Evolutionary conservation across 2,888 invertebrate species (phyloP).

Genomic region (Xanthorhoe spadicearia): DNA sequence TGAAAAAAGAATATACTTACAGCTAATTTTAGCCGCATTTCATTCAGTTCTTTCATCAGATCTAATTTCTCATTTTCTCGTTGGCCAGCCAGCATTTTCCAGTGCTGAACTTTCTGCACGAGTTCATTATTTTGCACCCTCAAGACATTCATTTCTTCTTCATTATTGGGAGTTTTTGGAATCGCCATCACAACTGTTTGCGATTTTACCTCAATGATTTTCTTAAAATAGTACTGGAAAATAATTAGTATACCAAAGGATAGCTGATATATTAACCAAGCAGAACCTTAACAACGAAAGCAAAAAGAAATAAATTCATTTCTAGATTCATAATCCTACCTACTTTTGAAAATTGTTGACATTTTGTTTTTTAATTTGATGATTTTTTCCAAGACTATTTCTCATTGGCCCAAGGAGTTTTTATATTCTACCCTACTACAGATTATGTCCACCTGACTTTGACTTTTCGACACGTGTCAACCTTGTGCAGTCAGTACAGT

Average conservation of each 20-base stretch:
- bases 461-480: too few species aligned
- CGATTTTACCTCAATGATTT: slow-evolving; percentile 4
- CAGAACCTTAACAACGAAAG: background rate
- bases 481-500: too few species aligned
- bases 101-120: slow-evolving; percentile 71
- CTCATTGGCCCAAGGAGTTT: too few species aligned
- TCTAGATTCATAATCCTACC: too few species aligned
- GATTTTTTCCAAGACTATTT: background rate
- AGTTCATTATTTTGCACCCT: slow-evolving; percentile 72
- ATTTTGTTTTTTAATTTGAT: background rate
- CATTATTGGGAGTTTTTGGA: slow-evolving; percentile 48
- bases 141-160: slow-evolving; percentile 67
- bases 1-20: slow-evolving; percentile 54
- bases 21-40: slow-evolving; percentile 70
- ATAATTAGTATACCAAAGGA: background rate
- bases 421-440: too few species aligned
- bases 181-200: slow-evolving; percentile 40
- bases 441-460: too few species aligned
- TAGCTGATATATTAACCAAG: background rate
- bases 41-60: slow-evolving; percentile 74
- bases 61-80: slow-evolving; percentile 72
- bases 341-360: slow-evolving; percentile 11
- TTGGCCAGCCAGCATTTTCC: slow-evolving; percentile 72
- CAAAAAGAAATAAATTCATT: background rate
- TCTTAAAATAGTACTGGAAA: background rate